These are phyloP conservation scores for Holotrichia oblita DNA, from an alignment of 1,140 invertebrate species.

Conservation along the genomic window DNA sequence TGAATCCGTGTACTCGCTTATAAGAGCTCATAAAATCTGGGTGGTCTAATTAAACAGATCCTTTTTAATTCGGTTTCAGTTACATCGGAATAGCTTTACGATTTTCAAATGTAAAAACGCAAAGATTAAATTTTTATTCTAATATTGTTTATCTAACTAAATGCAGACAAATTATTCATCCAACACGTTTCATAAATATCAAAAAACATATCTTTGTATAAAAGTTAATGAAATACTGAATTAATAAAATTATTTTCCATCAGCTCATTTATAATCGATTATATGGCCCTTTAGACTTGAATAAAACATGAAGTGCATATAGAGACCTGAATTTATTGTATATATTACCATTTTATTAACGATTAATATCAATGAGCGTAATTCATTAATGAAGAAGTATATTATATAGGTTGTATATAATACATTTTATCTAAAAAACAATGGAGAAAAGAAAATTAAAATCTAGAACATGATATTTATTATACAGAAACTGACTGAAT, in stretches of 20 bases:
- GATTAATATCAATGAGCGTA: not conserved
- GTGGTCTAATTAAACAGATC: constrained; percentile 28
- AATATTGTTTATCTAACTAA: not conserved
- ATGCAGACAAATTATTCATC: not conserved
- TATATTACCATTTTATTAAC: constrained; percentile 33
- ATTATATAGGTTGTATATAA: not conserved
- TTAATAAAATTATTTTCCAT: constrained; percentile 25
- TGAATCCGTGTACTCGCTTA: not conserved
- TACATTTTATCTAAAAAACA: not conserved
- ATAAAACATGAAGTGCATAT: constrained; percentile 37
- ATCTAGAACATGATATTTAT: not conserved
- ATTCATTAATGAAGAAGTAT: constrained; percentile 3
- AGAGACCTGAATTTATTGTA: constrained; percentile 1
- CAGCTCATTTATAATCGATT: constrained; percentile 25
- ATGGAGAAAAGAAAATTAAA: not conserved
- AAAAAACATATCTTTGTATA: not conserved
- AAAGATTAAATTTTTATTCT: not conserved
- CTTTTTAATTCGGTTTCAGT: constrained; percentile 10
- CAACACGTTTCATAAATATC: not conserved
- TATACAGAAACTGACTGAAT: not conserved
- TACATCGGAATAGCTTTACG: not conserved
- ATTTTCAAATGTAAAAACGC: constrained; percentile 10
- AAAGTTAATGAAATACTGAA: constrained; percentile 31
- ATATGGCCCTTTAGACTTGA: constrained; percentile 11
- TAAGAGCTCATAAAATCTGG: constrained; percentile 9